Percentiles rank a stretch among this genome's conserved stretches.
phyloP scores from a whole-genome alignment of 2,797 vertebrate genomes.

The Peromyscus aztecus region DNA sequence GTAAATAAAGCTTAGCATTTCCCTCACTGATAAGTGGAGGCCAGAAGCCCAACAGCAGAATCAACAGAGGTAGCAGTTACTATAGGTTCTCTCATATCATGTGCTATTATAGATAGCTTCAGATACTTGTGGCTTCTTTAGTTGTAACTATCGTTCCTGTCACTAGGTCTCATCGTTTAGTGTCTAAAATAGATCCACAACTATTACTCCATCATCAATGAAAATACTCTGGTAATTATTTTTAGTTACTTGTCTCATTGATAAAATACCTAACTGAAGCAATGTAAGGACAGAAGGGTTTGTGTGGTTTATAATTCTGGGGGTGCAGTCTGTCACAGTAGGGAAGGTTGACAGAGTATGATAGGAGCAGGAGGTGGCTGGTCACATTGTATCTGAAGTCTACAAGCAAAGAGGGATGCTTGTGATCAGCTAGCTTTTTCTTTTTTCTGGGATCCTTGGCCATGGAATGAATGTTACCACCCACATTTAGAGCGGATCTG shows the following conservation, averaged over 20 bases:
- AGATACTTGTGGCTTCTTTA: constrained; percentile 37
- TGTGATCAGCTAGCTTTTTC: not conserved
- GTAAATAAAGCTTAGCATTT: constrained; percentile 8
- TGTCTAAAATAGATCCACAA: constrained; percentile 50
- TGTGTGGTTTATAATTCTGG: not conserved
- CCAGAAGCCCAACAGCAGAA: constrained; percentile 9
- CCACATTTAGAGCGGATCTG: not conserved
- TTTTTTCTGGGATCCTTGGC: not conserved
- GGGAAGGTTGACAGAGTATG: not conserved
- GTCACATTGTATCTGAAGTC: not conserved
- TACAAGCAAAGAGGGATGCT: not conserved
- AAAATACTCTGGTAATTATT: not conserved
- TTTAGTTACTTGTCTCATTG: not conserved
- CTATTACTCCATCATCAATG: not conserved
- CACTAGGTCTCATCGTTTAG: constrained; percentile 9
- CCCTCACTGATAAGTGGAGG: constrained; percentile 40
- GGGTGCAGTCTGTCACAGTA: not conserved
- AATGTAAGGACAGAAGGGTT: not conserved
- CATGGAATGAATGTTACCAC: no score
- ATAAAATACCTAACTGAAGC: not conserved
- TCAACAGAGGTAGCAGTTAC: not conserved
- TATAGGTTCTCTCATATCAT: constrained; percentile 22
- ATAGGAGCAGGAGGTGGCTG: not conserved
- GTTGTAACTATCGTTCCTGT: not conserved
- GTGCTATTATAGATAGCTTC: not conserved